phyloP scores from a whole-genome alignment of 2,797 vertebrate species.

The Lagocephalus sceleratus region DNA sequence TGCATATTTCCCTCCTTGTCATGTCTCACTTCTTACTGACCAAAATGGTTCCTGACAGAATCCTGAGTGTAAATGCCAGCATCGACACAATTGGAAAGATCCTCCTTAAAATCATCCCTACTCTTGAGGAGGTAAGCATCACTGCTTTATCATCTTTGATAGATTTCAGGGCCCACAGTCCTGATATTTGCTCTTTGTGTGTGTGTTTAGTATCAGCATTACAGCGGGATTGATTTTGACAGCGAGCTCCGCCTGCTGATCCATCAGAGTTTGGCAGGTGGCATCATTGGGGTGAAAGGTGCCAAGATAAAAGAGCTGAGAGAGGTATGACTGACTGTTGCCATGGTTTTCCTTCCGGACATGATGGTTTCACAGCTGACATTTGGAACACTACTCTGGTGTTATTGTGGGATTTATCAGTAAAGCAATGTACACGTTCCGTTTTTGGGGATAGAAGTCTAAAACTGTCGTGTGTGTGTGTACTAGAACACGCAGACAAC shows the following conservation, averaged over 20 bases:
- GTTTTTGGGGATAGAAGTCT: neutral
- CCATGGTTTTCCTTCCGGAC: constrained; percentile 6
- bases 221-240: constrained; percentile 97
- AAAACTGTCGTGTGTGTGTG: constrained; percentile 4
- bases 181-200: constrained; percentile 12
- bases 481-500: constrained; percentile 94
- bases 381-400: neutral
- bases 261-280: constrained; percentile 96
- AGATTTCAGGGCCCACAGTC: neutral
- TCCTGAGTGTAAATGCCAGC: constrained; percentile 95
- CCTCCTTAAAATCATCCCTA: constrained; percentile 97
- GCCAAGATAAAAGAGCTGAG: constrained; percentile 98
- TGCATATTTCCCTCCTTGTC: constrained; percentile 27
- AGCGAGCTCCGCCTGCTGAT: constrained; percentile 93
- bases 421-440: neutral
- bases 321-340: constrained; percentile 80
- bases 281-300: constrained; percentile 98
- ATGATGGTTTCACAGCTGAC: neutral
- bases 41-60: constrained; percentile 75
- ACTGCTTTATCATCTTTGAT: no score
- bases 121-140: constrained; percentile 90
- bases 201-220: constrained; percentile 91
- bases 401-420: neutral
- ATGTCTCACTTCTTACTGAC: constrained; percentile 50
- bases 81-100: constrained; percentile 97